phyloP scores from a whole-genome alignment of 37 sponge, comb jelly and placozoan species.

The Cliona cf. orientalis region DNA sequence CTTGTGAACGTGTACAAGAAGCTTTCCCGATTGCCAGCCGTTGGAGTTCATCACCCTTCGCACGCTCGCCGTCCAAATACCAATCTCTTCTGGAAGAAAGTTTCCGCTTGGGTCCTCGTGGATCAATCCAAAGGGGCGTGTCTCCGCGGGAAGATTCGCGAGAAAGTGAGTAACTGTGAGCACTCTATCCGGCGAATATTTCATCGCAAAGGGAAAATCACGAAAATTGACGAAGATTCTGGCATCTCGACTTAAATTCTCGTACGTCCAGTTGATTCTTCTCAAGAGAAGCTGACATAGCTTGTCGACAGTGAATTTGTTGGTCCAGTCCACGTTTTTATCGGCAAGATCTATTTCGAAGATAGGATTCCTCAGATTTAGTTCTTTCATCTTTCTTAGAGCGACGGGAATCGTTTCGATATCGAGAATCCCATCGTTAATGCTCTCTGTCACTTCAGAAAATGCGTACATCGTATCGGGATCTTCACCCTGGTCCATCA shows the following conservation, averaged over 20 bases:
- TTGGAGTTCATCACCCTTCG: conserved; percentile 70
- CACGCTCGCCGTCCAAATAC: conserved; percentile 74
- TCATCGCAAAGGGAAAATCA: conserved; percentile 79
- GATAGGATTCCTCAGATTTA: conserved; percentile 62
- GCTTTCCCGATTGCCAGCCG: conserved; percentile 72
- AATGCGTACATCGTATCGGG: conserved; percentile 58
- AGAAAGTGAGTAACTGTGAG: conserved; percentile 64
- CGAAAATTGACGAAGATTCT: conserved; percentile 76
- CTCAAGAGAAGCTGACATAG: conserved; percentile 60
- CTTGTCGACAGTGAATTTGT: conserved; percentile 61
- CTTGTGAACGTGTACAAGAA: conserved; percentile 81
- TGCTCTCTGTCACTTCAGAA: conserved; percentile 68
- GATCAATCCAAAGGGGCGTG: conserved; percentile 52
- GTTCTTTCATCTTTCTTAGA: conserved; percentile 70
- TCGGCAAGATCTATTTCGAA: conserved; percentile 75
- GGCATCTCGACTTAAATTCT: conserved; percentile 40
- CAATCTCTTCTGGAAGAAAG: conserved; percentile 81
- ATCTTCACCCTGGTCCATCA: conserved; percentile 66
- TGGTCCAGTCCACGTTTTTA: conserved; percentile 45
- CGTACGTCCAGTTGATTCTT: conserved; percentile 58
- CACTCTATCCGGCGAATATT: conserved; percentile 53
- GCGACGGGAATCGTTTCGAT: conserved; percentile 61
- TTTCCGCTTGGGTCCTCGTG: conserved; percentile 85
- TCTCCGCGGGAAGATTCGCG: conserved; percentile 52
- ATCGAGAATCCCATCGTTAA: conserved; percentile 45